Base-by-base conservation (phyloP, 92 coral and sea anemone species). In the Porites evermanni region DNA sequence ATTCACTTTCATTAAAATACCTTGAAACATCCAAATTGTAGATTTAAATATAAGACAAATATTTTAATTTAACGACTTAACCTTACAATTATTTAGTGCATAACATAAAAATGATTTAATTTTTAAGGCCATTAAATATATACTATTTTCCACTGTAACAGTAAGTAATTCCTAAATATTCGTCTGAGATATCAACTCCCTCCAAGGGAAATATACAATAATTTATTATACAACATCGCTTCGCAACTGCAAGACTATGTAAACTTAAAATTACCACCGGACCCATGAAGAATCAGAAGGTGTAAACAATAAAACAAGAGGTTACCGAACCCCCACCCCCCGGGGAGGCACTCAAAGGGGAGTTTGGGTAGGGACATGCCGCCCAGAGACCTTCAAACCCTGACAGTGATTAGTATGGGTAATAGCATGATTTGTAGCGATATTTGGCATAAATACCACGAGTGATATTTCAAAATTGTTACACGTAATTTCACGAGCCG, bases 1-100 rank as follows among this genome's bases (percentile, higher is more conserved):
- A 64, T 38, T 64, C 47, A 51, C 64, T 79, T 7, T 70, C 53
- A 70, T 79, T 79, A 67, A 79, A 79, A 79, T 67, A 79, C 84
- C 16, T 64, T n/a, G 18, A 64, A 17, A 53, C 82, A 32, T 66
- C 21, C 2, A 70, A 70, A 23, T 38, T 8, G 66, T 79, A 65
- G 51, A 19, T 79, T 79, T 18, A 64, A 79, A 63, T 63, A 65
- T 78, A 19, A 16, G 2, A 38, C 72, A 64, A 53, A 56, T 11
- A 20, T 8, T 56, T 74, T 74, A 53, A 52, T 44, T 47, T 51
- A 65, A 79, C 21, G 44, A 54, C 56, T 66, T n/a, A 79, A 70
- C 19, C 74, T 70, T 70, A 70, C n/a, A 38, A 2, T 44, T 47
- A 66, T 64, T n/a, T 9, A 65, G 20, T 50, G 21, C 16, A 19